phyloP scores from a whole-genome alignment of 2,113 vertebrate species.

The Proteles cristata region DNA sequence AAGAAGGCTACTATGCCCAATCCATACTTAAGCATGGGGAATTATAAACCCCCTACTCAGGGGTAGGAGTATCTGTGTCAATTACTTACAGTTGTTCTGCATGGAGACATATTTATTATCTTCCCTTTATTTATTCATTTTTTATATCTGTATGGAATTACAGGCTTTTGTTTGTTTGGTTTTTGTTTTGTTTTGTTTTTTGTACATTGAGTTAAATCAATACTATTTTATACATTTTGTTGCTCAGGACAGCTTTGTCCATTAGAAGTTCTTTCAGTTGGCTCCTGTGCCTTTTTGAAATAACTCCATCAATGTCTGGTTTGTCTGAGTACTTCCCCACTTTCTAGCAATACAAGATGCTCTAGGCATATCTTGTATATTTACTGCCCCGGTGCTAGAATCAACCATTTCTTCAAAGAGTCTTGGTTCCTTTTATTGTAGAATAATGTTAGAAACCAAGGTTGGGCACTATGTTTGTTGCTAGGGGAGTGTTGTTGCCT shows the following conservation, averaged over 20 bases:
- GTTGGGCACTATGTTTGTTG: neutral
- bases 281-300: neutral
- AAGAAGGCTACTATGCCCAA: neutral
- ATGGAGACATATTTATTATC: neutral
- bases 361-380: neutral
- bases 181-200: neutral
- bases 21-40: neutral
- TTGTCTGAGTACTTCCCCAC: neutral
- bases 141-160: neutral
- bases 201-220: neutral
- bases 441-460: neutral
- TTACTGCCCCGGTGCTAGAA: neutral
- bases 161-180: neutral
- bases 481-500: neutral
- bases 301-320: neutral
- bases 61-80: neutral
- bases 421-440: neutral
- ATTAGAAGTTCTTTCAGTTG: neutral
- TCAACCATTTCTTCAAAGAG: neutral
- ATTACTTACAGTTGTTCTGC: neutral
- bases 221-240: neutral
- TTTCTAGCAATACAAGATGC: neutral
- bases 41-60: neutral
- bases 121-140: neutral
- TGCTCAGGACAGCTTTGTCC: neutral